These are phyloP conservation scores for Spondyliosoma cantharus DNA, from an alignment of 2,797 vertebrate genomes.

Conservation along the genomic window DNA sequence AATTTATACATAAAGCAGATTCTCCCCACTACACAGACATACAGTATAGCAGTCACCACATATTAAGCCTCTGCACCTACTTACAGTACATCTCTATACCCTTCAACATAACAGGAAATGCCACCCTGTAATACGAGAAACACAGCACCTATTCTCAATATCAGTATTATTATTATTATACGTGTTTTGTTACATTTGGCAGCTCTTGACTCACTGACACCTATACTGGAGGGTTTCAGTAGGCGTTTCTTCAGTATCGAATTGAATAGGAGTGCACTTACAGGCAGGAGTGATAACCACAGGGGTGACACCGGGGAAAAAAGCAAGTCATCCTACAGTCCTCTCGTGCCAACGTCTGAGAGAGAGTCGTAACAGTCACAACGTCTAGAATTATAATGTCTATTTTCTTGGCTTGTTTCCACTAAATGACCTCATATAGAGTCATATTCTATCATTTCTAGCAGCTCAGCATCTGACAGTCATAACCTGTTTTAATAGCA, in stretches of 20 bases:
- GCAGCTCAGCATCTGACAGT: conserved; percentile 5
- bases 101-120: background rate
- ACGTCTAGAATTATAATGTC: background rate
- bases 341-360: background rate
- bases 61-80: no score
- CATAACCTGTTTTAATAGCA: conserved; percentile 2
- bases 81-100: background rate
- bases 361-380: background rate
- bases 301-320: conserved; percentile 29
- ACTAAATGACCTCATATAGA: background rate
- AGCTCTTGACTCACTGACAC: conserved; percentile 5
- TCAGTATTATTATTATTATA: background rate
- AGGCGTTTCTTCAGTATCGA: background rate
- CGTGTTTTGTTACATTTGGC: background rate
- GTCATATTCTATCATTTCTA: background rate
- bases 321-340: conserved; percentile 55
- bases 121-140: background rate
- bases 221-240: conserved; percentile 10
- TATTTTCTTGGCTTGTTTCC: no score
- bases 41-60: background rate
- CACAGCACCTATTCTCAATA: background rate
- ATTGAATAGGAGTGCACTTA: background rate
- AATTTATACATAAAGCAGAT: background rate
- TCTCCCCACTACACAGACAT: background rate
- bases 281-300: conserved; percentile 25